Conservation (phyloP, 2,113 vertebrate species). For the Xenopus borealis region DNA sequence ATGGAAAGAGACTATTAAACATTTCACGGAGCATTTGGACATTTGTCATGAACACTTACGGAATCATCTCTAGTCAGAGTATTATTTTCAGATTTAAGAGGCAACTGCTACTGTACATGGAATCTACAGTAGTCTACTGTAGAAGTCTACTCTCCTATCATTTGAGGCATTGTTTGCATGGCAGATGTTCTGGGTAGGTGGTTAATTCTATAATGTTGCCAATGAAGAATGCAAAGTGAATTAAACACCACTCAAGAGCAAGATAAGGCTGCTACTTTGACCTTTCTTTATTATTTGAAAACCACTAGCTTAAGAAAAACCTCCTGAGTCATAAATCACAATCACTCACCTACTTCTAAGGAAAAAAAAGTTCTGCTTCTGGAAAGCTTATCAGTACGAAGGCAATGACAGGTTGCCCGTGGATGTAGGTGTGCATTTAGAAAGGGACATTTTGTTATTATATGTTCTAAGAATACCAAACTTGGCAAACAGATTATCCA, state of each 20-base stretch:
- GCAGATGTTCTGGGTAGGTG: not conserved
- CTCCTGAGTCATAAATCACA: constrained; percentile 67
- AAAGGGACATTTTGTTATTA: constrained; percentile 19
- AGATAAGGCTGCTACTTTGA: constrained; percentile 56
- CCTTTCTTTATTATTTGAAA: constrained; percentile 65
- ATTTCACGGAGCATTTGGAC: no score
- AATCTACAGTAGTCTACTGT: no score
- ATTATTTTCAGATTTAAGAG: no score
- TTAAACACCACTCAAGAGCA: constrained; percentile 25
- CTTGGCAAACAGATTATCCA: constrained; percentile 1
- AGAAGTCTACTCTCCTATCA: no score
- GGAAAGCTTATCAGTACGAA: constrained; percentile 14
- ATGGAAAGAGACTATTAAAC: no score
- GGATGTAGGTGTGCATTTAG: not conserved
- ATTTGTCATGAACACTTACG: no score
- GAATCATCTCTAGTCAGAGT: no score
- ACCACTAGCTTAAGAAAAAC: constrained; percentile 63
- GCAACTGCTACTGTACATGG: no score
- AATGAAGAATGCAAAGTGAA: constrained; percentile 26
- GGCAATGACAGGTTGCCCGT: constrained; percentile 21
- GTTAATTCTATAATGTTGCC: not conserved
- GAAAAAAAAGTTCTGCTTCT: constrained; percentile 25
- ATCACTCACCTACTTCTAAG: constrained; percentile 46
- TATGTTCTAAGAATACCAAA: not conserved
- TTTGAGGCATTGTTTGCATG: no score